Base-by-base conservation (phyloP, 1,140 invertebrate species). In the Cydia splendana region DNA sequence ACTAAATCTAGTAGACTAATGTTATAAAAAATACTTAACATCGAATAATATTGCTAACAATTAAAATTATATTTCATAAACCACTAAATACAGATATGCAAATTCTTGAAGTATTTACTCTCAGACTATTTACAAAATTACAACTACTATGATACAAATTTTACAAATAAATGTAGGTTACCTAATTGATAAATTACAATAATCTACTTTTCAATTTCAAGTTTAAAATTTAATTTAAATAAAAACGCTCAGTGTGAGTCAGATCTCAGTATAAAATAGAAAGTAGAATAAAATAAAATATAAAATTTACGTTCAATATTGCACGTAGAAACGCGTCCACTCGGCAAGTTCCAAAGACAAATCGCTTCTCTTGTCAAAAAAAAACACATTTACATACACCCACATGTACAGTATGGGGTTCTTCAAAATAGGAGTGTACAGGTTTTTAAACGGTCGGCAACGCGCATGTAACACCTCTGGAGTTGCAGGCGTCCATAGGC, bases 111-210 rank as follows among this genome's bases (percentile, higher is more conserved):
- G 78, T 80, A 80, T 81, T 62, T 83, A 80, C 79, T 78, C 79
- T 88, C 85, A 84, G 78, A 85, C 86, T 90, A 90, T 91, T 78
- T 90, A 91, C 88, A 90, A 76, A 79, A 83, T 81, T 80, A 82
- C 65, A 81, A 73, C 75, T 78, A 78, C 75, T 80, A 80, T 78
- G n/a, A 77, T 80, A 80, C 77, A 80, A 77, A 75, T 78, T 80
- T 34, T 80, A 80, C 79, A 80, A 73, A 38, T 71, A 71, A 71
- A 38, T 18, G 67, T 71, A 71, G 7, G n/a, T 71, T 71, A 62
- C n/a, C 15, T 51, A 67, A 67, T 45, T 13, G n/a, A 71, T 71
- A 71, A 71, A 71, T 71, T 42, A 42, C 12, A 42, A 42, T 71
- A 71, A 38, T 45, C 67, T 71, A 71, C 13, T 7, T 71, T 38